Evolutionary conservation across 2,113 vertebrate species (phyloP).

Genomic region (Mustela lutreola): DNA sequence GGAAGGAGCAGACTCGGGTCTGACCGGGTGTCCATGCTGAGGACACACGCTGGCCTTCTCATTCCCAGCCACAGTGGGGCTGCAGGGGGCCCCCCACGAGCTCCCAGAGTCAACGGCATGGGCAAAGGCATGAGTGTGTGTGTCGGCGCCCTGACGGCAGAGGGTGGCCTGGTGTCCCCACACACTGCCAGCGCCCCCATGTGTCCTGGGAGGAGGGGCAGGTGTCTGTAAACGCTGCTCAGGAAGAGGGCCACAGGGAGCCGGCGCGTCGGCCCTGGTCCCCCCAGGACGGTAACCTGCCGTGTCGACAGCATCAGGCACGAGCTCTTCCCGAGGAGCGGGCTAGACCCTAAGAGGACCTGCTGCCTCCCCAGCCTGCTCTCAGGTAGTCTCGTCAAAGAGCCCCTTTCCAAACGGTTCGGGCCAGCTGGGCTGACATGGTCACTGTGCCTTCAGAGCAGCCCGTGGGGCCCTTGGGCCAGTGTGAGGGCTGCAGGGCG

Average conservation of each 20-base stretch:
- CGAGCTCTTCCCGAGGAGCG: neutral
- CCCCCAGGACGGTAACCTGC: neutral
- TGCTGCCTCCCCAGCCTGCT: neutral
- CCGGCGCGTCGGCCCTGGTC: fast-evolving
- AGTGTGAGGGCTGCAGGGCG: fast-evolving
- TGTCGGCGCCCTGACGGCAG: fast-evolving
- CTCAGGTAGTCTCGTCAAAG: neutral
- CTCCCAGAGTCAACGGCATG: neutral
- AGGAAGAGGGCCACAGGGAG: neutral
- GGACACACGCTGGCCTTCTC: neutral
- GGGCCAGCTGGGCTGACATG: neutral
- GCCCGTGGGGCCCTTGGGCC: neutral
- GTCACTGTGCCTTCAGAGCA: neutral
- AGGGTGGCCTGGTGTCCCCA: neutral
- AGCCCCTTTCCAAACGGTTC: neutral
- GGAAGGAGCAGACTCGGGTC: too few species aligned
- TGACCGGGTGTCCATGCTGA: neutral
- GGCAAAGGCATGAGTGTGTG: neutral
- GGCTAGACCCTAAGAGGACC: neutral
- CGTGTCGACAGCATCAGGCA: neutral
- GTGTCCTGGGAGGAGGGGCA: neutral
- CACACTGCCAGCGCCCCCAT: too few species aligned
- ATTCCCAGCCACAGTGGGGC: too few species aligned
- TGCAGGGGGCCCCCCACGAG: neutral
- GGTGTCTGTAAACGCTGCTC: neutral